These are phyloP conservation scores for Sphenopsis melanotis DNA, from an alignment of 2,797 vertebrate species.

Conservation along the genomic window DNA sequence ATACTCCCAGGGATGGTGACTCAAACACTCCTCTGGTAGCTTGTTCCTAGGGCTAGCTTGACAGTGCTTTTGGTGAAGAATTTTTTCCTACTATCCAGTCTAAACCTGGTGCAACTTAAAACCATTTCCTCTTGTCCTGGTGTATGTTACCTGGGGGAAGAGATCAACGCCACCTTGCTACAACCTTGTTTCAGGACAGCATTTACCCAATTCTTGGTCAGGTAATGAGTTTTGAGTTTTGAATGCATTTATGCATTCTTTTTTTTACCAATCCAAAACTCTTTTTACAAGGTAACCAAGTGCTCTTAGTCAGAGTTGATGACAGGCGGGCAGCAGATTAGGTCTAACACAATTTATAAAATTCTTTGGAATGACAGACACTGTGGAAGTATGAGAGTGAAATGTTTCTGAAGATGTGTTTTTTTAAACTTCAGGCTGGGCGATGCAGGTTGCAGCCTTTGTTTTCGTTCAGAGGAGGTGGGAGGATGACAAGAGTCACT, in stretches of 20 bases:
- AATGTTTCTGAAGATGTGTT: slow-evolving; percentile 11
- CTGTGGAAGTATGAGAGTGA: background rate
- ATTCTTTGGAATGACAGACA: background rate
- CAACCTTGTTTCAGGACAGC: background rate
- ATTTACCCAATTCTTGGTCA: background rate
- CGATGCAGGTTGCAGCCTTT: slow-evolving; percentile 96
- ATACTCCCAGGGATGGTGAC: background rate
- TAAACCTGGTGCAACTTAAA: background rate
- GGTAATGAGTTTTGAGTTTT: background rate
- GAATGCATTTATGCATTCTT: background rate
- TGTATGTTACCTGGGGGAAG: background rate
- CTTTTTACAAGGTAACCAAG: background rate
- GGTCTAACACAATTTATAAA: background rate
- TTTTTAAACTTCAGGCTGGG: slow-evolving; percentile 85
- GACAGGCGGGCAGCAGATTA: background rate
- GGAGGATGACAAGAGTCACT: slow-evolving; percentile 90
- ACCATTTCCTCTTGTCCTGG: background rate
- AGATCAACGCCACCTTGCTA: accelerated
- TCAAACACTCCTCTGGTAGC: background rate
- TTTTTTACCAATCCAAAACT: background rate
- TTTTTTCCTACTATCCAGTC: background rate
- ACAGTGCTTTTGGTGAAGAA: background rate
- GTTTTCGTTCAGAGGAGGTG: slow-evolving; percentile 93
- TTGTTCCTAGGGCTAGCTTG: background rate
- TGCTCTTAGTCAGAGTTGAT: background rate